Percentiles rank a stretch among this genome's conserved stretches.
Conservation (phyloP, 2,113 vertebrate genomes). For the Lathamus discolor region DNA sequence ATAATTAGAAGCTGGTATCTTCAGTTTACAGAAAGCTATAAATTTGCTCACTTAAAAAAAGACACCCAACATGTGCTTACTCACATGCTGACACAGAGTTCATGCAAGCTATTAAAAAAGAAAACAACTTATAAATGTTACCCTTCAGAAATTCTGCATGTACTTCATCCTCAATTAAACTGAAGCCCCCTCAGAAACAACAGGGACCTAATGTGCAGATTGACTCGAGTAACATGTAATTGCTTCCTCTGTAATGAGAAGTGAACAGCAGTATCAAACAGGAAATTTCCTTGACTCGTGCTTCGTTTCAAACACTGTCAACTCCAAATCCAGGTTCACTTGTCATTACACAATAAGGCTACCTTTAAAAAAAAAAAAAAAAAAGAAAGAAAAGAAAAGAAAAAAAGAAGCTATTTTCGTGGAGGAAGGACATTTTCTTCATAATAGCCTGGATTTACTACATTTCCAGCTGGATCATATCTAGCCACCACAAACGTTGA, state of each 20-base stretch:
- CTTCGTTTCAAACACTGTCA: background rate
- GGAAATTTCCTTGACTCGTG: background rate
- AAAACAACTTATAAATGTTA: background rate
- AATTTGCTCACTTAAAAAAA: background rate
- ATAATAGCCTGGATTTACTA: slow-evolving; percentile 94
- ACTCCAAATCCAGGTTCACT: slow-evolving; percentile 17
- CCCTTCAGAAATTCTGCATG: slow-evolving; percentile 11
- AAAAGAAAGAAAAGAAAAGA: background rate
- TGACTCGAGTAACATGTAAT: background rate
- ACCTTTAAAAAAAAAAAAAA: background rate
- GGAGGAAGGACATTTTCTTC: slow-evolving; percentile 92
- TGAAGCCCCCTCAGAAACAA: background rate
- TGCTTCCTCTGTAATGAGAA: background rate
- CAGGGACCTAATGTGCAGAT: background rate
- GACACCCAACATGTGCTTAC: slow-evolving; percentile 12
- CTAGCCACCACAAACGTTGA: slow-evolving; percentile 96
- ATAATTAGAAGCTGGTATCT: background rate
- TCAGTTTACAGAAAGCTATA: slow-evolving; percentile 19
- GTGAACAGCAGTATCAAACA: background rate
- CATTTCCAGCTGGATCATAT: slow-evolving; percentile 94
- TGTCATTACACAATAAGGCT: background rate
- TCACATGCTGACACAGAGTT: slow-evolving; percentile 20
- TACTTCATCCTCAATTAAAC: background rate
- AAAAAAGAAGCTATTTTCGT: slow-evolving; percentile 70
- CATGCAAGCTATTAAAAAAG: background rate